A percentile compares a stretch with the other conserved stretches of the same genome.
phyloP scores from a whole-genome alignment of 2,797 vertebrate species.

The Chelidonichthys spinosus region DNA sequence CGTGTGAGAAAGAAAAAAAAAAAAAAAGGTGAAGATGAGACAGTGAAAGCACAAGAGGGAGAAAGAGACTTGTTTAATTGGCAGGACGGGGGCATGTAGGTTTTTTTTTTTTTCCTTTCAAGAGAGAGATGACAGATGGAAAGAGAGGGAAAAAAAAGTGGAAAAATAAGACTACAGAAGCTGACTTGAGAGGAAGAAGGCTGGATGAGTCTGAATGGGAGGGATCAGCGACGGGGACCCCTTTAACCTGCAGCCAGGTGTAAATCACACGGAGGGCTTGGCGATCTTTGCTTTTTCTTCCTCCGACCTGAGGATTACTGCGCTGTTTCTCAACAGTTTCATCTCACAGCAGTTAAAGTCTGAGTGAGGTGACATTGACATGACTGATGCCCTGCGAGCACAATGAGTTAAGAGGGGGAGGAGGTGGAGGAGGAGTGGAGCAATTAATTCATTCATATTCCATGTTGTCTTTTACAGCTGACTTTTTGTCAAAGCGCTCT shows the following conservation, averaged over 20 bases:
- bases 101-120: conserved; percentile 17
- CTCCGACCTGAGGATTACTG: conserved; percentile 41
- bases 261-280: conserved; percentile 43
- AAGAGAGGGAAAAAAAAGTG: conserved; percentile 25
- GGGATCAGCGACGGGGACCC: conserved; percentile 51
- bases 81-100: background rate
- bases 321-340: conserved; percentile 53
- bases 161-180: conserved; percentile 31
- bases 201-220: conserved; percentile 46
- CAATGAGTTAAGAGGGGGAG: conserved; percentile 26
- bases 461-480: conserved; percentile 51
- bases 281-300: conserved; percentile 20
- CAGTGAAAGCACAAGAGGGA: conserved; percentile 41
- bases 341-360: conserved; percentile 40
- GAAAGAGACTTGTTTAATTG: conserved; percentile 54
- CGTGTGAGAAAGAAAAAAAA: conserved; percentile 76
- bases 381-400: conserved; percentile 54
- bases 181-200: conserved; percentile 55
- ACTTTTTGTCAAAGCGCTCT: conserved; percentile 40
- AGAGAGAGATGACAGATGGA: conserved; percentile 68
- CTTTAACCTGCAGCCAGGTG: conserved; percentile 70
- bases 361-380: conserved; percentile 43
- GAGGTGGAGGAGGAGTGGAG: conserved; percentile 29
- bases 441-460: conserved; percentile 39
- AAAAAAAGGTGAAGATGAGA: conserved; percentile 55